Base-by-base conservation (phyloP, 2,113 vertebrate species). In the Esox niger region DNA sequence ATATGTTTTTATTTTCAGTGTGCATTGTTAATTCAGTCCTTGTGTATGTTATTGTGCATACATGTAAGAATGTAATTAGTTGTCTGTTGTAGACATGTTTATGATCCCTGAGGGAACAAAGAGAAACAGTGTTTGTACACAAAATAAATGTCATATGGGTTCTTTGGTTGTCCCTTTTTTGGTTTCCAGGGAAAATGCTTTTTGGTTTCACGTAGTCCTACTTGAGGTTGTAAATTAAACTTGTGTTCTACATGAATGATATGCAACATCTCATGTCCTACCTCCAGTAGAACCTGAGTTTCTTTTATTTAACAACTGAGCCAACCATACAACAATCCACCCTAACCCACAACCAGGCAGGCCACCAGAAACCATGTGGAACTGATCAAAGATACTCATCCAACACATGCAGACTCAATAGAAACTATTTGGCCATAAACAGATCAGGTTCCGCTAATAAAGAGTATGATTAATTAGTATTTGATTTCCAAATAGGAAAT, bases 1-100 rank as follows among this genome's bases (percentile, higher is more conserved):
- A 70, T 79, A 81, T 80, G 55, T 8, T 56, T 75, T 81, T 80
- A 74, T 74, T 86, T 77, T 69, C 71, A 57, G 10, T 33, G 31
- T 38, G 13, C n/a, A 25, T 62, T 62, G 21, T 27, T 46, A 78
- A 79, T 69, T 6, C 35, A 65, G 66, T 70, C 38, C 73, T 82
- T 70, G 64, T 80, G 75, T 32, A 49, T 2, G 2, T 2, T 52
- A 59, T 30, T 76, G 65, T 79, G 66, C 70, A 20, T 46, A 38
- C 61, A 78, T 67, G 62, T 74, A 58, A 69, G n/a, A 69, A 79
- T n/a, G n/a, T 43, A 10, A 17, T 10, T 43, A 43, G 13, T 43
- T 32, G 35, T 46, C 32, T 46, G 74, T 60, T 47, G 31, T 59
- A 74, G 64, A 32, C 10, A 30, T 31, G 6, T 5, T 57, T n/a